Conservation (phyloP, 2,113 vertebrate species). For the Todiramphus saurophagus region DNA sequence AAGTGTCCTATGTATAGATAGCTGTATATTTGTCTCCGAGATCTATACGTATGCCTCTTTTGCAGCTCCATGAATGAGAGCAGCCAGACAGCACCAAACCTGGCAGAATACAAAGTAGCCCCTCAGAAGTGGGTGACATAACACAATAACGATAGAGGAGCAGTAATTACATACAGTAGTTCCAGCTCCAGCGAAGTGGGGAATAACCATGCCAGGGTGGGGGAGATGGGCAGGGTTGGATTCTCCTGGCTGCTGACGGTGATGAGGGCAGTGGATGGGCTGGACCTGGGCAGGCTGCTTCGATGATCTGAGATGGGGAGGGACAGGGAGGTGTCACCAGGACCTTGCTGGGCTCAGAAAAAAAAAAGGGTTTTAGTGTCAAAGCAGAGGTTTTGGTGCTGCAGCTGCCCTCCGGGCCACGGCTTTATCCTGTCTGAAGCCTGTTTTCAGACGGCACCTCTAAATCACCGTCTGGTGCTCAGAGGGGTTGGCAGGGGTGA, state of each 20-base stretch:
- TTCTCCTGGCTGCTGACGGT: not conserved
- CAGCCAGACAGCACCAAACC: conserved; percentile 31
- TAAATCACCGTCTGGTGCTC: not conserved
- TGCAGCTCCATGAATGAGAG: conserved; percentile 7
- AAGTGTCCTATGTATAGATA: not conserved
- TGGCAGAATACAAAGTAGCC: conserved; percentile 62
- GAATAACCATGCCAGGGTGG: not conserved
- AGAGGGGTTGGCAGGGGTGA: not conserved
- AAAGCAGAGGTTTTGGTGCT: not conserved
- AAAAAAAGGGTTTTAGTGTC: not conserved
- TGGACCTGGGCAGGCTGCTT: not conserved
- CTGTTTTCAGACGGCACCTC: not conserved
- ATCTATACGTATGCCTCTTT: not conserved
- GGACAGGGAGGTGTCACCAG: not conserved
- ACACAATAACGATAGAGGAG: not conserved
- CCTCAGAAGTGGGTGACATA: conserved; percentile 18
- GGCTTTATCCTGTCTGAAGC: not conserved
- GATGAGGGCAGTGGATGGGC: not conserved
- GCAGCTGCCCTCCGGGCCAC: not conserved
- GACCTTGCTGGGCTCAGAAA: not conserved
- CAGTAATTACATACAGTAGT: not conserved
- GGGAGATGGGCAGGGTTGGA: not conserved
- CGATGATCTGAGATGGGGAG: not conserved
- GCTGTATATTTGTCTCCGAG: not conserved
- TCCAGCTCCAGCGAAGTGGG: not conserved